These are phyloP conservation scores for Polypterus bichir DNA, from an alignment of 2,113 vertebrate species.

Conservation along the genomic window DNA sequence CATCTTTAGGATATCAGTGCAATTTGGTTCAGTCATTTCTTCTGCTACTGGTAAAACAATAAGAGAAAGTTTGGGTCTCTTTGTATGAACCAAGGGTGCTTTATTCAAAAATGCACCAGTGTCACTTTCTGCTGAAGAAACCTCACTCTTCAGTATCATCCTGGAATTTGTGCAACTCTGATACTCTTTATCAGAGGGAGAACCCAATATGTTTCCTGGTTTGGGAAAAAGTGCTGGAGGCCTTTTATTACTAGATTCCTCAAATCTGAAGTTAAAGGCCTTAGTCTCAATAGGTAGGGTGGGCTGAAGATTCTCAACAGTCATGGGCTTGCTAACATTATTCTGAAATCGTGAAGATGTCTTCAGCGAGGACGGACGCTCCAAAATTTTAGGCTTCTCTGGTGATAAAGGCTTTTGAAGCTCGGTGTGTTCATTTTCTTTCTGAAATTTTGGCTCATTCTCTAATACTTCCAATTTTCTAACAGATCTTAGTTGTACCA, in stretches of 20 bases:
- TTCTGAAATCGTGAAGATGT: conserved; percentile 18
- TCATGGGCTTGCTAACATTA: conserved; percentile 21
- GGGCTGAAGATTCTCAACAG: conserved; percentile 40
- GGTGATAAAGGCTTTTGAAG: conserved; percentile 36
- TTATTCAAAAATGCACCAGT: conserved; percentile 51
- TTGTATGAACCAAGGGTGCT: conserved; percentile 73
- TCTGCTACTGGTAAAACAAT: conserved; percentile 39
- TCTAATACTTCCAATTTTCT: conserved; percentile 41
- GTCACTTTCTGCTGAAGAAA: conserved; percentile 27
- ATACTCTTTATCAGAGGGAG: neutral
- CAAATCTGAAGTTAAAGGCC: neutral
- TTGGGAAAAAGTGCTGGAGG: too few relatives aligned
- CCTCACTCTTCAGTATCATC: conserved; percentile 19
- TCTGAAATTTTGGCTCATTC: conserved; percentile 39
- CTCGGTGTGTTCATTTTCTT: conserved; percentile 37
- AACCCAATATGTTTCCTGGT: too few relatives aligned
- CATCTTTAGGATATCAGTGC: neutral
- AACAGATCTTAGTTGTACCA: conserved; percentile 75
- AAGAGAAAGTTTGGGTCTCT: conserved; percentile 78
- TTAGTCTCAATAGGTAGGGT: conserved; percentile 34
- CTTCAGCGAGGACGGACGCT: conserved; percentile 24
- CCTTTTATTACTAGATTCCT: too few relatives aligned
- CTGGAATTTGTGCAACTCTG: conserved; percentile 9
- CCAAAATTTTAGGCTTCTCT: conserved; percentile 35
- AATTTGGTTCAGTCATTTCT: too few relatives aligned